phyloP scores from a whole-genome alignment of 1,140 invertebrate genomes.

The Apis cerana region DNA sequence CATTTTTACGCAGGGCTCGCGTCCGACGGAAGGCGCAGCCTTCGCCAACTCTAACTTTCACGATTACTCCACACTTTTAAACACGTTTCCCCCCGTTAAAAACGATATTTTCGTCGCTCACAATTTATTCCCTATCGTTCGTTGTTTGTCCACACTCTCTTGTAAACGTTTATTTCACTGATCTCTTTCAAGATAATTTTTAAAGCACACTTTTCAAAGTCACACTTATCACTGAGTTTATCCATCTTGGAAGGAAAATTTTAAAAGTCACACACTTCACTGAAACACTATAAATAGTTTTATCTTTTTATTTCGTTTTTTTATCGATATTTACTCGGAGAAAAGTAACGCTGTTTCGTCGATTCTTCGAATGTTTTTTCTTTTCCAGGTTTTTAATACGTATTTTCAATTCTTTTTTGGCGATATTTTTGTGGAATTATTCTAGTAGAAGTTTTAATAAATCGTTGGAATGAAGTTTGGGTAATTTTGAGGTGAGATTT shows the following conservation, averaged over 20 bases:
- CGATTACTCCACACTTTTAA: neutral
- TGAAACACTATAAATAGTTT: neutral
- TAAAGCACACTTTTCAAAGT: neutral
- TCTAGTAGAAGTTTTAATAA: neutral
- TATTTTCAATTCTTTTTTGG: neutral
- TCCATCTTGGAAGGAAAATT: no score
- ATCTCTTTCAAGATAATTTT: neutral
- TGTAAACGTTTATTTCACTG: neutral
- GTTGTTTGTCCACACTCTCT: no score
- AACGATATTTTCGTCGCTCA: neutral
- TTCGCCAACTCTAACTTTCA: neutral
- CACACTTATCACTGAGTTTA: no score
- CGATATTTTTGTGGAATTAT: neutral
- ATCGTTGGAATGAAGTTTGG: neutral
- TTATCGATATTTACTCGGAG: no score
- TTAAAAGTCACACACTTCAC: neutral
- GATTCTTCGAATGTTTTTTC: neutral
- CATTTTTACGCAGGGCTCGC: conserved; percentile 61
- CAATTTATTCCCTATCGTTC: neutral
- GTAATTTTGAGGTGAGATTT: neutral
- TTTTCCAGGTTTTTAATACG: neutral
- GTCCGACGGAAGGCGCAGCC: conserved; percentile 58
- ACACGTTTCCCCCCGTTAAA: neutral
- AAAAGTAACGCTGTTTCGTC: no score
- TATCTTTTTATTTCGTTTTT: no score